Conservation (phyloP, 2,113 vertebrate genomes). For the Rhinolophus ferrumequinum region DNA sequence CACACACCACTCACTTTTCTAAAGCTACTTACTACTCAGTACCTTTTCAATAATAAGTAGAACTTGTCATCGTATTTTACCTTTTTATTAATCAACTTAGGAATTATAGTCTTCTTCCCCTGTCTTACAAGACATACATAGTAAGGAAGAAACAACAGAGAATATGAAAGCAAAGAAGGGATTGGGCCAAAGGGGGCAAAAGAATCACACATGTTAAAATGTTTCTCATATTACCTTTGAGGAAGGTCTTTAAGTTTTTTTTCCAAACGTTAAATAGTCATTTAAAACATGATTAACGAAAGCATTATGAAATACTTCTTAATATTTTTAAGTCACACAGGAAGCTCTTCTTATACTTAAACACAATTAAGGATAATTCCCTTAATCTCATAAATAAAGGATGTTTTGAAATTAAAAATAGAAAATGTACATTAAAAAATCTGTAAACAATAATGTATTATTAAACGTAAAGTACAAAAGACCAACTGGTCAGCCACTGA, state of each 20-base stretch:
- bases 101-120: neutral
- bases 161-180: neutral
- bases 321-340: neutral
- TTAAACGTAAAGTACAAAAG: neutral
- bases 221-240: neutral
- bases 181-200: accelerated
- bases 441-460: neutral
- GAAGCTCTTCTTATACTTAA: neutral
- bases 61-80: neutral
- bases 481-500: neutral
- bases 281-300: neutral
- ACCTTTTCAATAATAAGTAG: neutral
- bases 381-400: neutral
- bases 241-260: neutral
- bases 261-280: neutral
- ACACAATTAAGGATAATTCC: neutral
- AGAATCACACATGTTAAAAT: too few species aligned
- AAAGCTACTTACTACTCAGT: neutral
- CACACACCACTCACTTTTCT: too few species aligned
- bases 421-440: neutral
- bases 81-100: neutral
- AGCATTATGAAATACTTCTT: neutral
- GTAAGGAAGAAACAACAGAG: neutral
- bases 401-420: neutral
- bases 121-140: neutral